These are phyloP conservation scores for Paramormyrops hopkinsi DNA, from an alignment of 2,797 vertebrate genomes.

Conservation along the genomic window DNA sequence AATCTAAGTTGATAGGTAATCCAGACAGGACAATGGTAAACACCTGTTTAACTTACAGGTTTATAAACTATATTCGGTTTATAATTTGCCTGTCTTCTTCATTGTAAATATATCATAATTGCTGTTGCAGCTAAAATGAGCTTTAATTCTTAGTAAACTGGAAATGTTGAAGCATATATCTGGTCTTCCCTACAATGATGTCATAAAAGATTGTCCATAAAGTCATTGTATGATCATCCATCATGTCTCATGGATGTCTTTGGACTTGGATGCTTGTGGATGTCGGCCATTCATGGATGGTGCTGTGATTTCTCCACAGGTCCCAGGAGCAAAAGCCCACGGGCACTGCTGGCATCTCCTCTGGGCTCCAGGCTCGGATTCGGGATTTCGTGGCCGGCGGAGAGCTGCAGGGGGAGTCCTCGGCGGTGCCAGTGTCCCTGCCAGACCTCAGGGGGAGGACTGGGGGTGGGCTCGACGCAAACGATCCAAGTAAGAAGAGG, in stretches of 20 bases:
- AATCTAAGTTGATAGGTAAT: neutral
- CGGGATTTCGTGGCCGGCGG: slow-evolving; percentile 46
- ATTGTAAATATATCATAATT: neutral
- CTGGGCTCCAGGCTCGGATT: slow-evolving; percentile 39
- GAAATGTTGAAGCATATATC: neutral
- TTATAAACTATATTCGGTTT: neutral
- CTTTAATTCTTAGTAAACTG: neutral
- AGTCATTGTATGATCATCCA: neutral
- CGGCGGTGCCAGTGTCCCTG: slow-evolving; percentile 30
- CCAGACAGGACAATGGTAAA: neutral
- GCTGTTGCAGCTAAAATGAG: neutral
- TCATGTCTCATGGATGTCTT: neutral
- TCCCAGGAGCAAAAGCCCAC: slow-evolving; percentile 21
- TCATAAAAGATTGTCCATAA: neutral
- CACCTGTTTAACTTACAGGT: neutral
- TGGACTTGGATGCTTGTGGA: neutral
- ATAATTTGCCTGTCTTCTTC: neutral
- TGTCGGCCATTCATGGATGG: neutral
- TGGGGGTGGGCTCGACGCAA: slow-evolving; percentile 27
- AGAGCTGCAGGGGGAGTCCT: slow-evolving; percentile 29
- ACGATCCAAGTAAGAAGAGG: neutral
- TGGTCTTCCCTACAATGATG: neutral
- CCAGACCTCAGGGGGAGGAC: slow-evolving; percentile 39
- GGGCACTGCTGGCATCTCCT: neutral
- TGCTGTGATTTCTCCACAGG: slow-evolving; percentile 25